Evolutionary conservation across 2,797 vertebrate genomes (phyloP), one percentile per base, ranked within the genome.

Genomic region (Anguilla marmorata): DNA sequence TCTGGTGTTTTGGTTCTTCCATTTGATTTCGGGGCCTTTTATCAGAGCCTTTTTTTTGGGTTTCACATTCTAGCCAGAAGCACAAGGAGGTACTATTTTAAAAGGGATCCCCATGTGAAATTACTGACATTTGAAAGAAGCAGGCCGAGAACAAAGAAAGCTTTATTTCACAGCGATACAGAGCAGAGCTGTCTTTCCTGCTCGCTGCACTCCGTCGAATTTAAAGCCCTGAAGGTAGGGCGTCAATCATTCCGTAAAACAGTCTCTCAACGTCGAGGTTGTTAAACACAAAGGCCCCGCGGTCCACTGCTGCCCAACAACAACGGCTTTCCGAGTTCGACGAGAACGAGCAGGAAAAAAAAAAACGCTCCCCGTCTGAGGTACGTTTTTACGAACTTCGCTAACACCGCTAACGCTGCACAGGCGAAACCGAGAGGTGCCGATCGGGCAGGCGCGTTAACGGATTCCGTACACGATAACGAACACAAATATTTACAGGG

Each of bases 1-100:
- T 85, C 63, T 30, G 37, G 48, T 33, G 52, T 52, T 30, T 76
- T 52, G 69, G 85, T 66, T 86, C 63, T 86, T 30, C 41, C 45
- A 69, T 50, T 72, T 33, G n/a, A 72, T 63, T 63, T 72, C 7
- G 30, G 8, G 2, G n/a, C 30, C 11, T 33, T 30, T 72, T 30
- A 72, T 27, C n/a, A 30, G 11, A 2, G 7, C 30, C 30, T 33
- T 9, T 30, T 9, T 14, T 33, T 27, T 33, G n/a, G 30, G 30
- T 11, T 72, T 72, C 30, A 14, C 69, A 72, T 72, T 33, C 69
- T n/a, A 16, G n/a, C 30, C 30, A 14, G n/a, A 72, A 7, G 30
- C 30, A 72, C 69, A 27, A 72, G n/a, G 16, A 72, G 69, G 12
- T 14, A 72, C 30, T 72, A 30, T 33, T 14, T 33, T 72, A n/a